Base-by-base conservation (phyloP, 37 sponge, comb jelly and placozoan species). In the Haliclona indistincta region DNA sequence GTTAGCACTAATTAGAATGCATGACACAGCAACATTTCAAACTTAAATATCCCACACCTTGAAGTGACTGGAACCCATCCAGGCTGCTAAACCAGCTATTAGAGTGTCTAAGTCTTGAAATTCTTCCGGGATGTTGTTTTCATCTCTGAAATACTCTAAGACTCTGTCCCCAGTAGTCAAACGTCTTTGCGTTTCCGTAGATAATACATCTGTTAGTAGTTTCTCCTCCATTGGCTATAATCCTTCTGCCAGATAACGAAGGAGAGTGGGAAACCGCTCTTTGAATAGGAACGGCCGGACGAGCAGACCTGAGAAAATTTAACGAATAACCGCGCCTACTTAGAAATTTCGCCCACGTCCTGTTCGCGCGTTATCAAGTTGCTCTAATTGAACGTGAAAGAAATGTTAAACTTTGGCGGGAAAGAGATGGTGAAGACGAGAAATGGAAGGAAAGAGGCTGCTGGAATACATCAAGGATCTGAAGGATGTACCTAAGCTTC, bases 41-140 rank as follows among this genome's bases (percentile, higher is more conserved):
- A 23, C 1, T 42, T 38, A 2, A 43, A 1, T 52, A 53, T 54
- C n/a, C 11, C 49, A 45, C 38, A 89, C 89, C 69, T 83, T 89
- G 67, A 79, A 83, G 52, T 89, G 76, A 42, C 82, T 75, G 61
- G 80, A 78, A 0, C 70, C 69, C 80, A 83, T 77, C 89, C 89
- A 89, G 39, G 61, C 38, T 17, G 83, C 64, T 23, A 89, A 44
- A 17, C 76, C 80, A 7, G 19, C 54, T 1, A 89, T 47, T 22
- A 89, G 64, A 20, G 63, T 45, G 4, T 89, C 89, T 33, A 89
- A 36, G 38, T 89, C 89, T 22, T 79, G 74, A 38, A 89, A 89
- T 17, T 71, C 84, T 10, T 49, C 64, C 0, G 54, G 42, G 23
- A 32, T 6, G 30, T 63, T 63, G 2, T 74, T 69, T 4, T 83